phyloP scores from a whole-genome alignment of 2,113 vertebrate species.

The Macaca mulatta region DNA sequence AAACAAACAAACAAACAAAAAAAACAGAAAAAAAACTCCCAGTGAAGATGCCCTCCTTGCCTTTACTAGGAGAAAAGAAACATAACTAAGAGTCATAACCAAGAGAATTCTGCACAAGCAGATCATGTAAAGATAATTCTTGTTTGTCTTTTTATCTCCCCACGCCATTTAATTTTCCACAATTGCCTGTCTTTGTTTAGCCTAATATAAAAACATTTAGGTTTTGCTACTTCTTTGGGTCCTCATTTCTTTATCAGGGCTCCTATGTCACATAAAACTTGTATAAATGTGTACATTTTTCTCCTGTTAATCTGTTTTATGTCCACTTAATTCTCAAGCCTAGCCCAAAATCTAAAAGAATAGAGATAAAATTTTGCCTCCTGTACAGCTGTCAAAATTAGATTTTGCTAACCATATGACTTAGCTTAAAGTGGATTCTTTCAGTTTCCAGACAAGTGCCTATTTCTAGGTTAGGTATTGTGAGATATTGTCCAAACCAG shows the following conservation, averaged over 20 bases:
- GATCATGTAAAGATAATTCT: neutral
- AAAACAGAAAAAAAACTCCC: too few species aligned
- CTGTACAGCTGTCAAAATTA: neutral
- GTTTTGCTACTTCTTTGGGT: neutral
- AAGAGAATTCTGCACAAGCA: neutral
- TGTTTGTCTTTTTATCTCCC: neutral
- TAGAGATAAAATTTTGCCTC: neutral
- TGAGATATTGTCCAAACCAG: neutral
- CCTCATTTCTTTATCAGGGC: neutral
- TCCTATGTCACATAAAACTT: neutral
- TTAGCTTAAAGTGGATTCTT: neutral
- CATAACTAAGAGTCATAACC: neutral
- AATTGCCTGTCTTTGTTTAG: neutral
- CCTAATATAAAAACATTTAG: neutral
- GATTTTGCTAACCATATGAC: neutral
- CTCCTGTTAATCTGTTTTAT: neutral
- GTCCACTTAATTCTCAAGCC: neutral
- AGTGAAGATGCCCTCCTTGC: neutral
- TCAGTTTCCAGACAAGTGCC: neutral
- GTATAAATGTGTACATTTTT: neutral
- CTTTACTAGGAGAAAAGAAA: neutral
- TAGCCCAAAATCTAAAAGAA: neutral
- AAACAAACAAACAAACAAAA: too few species aligned
- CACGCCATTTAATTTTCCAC: neutral
- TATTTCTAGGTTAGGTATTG: neutral